Conservation (phyloP, 1,140 invertebrate genomes). For the Drosophila quadrilineata region DNA sequence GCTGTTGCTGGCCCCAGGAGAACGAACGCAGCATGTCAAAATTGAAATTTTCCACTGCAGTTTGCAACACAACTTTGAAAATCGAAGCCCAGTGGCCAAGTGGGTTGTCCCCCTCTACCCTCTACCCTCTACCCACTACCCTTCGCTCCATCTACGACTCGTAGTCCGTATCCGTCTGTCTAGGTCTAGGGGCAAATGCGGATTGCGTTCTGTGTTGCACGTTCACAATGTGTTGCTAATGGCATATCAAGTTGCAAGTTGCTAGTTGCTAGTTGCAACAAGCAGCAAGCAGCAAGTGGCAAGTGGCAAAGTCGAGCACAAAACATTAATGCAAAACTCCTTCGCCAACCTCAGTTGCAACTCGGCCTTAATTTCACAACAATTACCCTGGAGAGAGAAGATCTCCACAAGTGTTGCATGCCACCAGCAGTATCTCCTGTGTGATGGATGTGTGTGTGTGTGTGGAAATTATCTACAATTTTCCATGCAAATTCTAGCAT, state of each 20-base stretch:
- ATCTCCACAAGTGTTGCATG: too few relatives aligned
- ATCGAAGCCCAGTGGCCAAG: conserved; percentile 52
- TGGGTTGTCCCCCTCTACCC: conserved; percentile 12
- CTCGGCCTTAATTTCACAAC: conserved; percentile 32
- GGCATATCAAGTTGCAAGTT: conserved; percentile 43
- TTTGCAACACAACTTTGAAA: conserved; percentile 51
- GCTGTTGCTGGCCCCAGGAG: conserved; percentile 40
- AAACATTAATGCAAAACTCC: background rate
- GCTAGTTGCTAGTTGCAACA: conserved; percentile 9
- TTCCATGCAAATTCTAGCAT: too few relatives aligned
- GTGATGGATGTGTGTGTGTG: background rate
- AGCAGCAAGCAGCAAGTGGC: conserved; percentile 14
- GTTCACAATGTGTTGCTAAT: conserved; percentile 40
- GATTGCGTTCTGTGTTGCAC: background rate
- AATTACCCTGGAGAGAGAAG: conserved; percentile 35
- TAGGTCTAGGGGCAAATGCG: background rate
- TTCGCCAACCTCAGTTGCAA: background rate
- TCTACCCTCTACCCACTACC: background rate
- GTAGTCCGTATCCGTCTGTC: background rate
- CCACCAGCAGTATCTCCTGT: background rate
- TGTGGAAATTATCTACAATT: too few relatives aligned
- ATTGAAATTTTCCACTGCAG: conserved; percentile 73
- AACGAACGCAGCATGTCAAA: conserved; percentile 58
- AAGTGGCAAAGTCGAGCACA: conserved; percentile 8
- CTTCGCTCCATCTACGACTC: background rate